Conservation (phyloP, 2,797 vertebrate species). For the Anguilla marmorata region DNA sequence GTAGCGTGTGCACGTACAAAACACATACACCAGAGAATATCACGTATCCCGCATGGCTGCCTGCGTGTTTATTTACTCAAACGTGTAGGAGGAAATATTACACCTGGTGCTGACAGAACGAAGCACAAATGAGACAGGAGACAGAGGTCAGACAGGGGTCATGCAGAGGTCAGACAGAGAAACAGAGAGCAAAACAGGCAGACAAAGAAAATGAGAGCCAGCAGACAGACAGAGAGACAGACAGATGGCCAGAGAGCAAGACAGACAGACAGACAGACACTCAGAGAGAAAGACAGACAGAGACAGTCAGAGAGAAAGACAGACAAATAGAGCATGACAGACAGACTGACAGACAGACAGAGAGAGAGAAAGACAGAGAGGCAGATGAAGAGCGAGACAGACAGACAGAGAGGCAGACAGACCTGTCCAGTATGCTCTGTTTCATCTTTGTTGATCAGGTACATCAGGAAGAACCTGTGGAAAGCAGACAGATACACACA, state of each 20-base stretch:
- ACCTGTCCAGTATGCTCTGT: constrained; percentile 95
- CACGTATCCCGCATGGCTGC: neutral
- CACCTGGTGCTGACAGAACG: neutral
- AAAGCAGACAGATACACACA: constrained; percentile 1
- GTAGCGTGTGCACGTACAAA: neutral
- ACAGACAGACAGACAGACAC: constrained; percentile 70
- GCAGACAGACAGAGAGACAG: neutral
- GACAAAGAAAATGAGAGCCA: constrained; percentile 37
- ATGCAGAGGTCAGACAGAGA: no score
- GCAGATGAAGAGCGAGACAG: neutral
- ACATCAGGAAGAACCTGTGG: constrained; percentile 92
- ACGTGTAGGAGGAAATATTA: neutral
- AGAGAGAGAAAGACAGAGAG: neutral
- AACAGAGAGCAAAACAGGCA: neutral
- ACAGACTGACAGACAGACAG: constrained; percentile 61
- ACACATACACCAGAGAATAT: neutral
- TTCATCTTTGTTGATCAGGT: constrained; percentile 93
- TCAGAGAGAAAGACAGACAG: no score
- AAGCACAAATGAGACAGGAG: neutral
- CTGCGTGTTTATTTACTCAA: neutral
- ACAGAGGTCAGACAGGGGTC: neutral
- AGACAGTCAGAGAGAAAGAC: constrained; percentile 50
- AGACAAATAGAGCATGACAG: constrained; percentile 38
- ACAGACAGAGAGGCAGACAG: constrained; percentile 37
- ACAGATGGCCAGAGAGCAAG: constrained; percentile 51